Percentiles rank a stretch among this genome's conserved stretches.
Evolutionary conservation across 2,113 vertebrate species (phyloP).

Genomic region (Lamprotornis superbus): DNA sequence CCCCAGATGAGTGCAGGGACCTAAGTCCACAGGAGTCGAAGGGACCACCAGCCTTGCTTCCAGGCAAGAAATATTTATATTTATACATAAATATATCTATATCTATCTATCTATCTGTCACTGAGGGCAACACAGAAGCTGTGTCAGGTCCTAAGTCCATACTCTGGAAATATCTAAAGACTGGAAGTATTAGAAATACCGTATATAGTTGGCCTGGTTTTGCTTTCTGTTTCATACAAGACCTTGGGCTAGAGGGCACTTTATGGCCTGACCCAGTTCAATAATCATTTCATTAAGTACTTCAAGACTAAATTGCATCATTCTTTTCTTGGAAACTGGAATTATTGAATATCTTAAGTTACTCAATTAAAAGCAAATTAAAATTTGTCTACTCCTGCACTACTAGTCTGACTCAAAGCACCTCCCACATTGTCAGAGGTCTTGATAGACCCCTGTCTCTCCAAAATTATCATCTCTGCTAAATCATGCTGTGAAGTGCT

Average conservation of each 20-base stretch:
- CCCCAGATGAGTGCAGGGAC: background rate
- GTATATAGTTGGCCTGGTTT: fast-evolving
- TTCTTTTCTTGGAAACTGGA: background rate
- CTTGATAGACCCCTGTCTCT: background rate
- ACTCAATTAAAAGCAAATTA: background rate
- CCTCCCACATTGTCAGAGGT: background rate
- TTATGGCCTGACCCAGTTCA: background rate
- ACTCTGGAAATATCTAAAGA: background rate
- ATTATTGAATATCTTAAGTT: background rate
- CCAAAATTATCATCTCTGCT: background rate
- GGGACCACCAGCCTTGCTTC: background rate
- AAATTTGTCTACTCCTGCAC: background rate
- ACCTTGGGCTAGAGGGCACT: background rate
- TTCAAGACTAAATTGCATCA: background rate
- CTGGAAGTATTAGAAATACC: background rate
- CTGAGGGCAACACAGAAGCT: background rate
- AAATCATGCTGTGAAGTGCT: background rate
- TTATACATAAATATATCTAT: background rate
- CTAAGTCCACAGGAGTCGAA: background rate
- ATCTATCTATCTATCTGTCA: background rate
- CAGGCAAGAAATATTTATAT: no score
- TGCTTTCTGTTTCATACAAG: background rate
- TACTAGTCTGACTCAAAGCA: background rate
- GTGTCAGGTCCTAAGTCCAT: background rate
- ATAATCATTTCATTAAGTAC: background rate